Conservation (phyloP, 2,797 vertebrate genomes). For the Helicolenus hilgendorfi region DNA sequence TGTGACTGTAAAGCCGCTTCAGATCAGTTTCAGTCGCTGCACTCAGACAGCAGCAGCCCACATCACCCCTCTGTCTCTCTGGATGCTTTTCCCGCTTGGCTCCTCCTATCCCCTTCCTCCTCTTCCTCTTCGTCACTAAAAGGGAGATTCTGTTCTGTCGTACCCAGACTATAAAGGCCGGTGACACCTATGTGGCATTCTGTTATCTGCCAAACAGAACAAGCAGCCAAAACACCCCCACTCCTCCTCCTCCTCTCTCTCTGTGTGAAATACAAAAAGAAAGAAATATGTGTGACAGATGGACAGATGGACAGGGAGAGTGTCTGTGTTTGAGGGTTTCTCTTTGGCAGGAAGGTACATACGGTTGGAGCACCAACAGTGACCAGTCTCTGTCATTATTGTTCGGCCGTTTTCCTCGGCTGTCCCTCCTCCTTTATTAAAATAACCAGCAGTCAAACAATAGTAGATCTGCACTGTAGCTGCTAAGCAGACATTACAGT, state of each 20-base stretch:
- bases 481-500: background rate
- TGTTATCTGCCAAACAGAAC: constrained; percentile 31
- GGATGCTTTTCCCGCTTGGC: background rate
- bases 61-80: background rate
- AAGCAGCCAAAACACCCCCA: constrained; percentile 21
- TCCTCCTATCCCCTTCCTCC: constrained; percentile 12
- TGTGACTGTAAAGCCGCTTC: background rate
- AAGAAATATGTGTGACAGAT: background rate
- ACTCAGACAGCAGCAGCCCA: background rate
- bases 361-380: background rate
- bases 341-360: constrained; percentile 28
- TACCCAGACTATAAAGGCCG: background rate
- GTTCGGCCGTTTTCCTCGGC: background rate
- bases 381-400: background rate
- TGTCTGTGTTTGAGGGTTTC: constrained; percentile 26
- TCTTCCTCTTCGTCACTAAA: background rate
- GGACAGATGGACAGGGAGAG: constrained; percentile 41
- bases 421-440: background rate
- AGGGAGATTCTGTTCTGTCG: constrained; percentile 7
- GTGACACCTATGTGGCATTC: constrained; percentile 26
- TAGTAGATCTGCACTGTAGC: background rate
- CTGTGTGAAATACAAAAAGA: background rate
- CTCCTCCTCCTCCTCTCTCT: background rate
- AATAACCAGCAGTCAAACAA: background rate
- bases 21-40: background rate